phyloP scores from a whole-genome alignment of 2,888 invertebrate genomes.

The Colletes collaris region DNA sequence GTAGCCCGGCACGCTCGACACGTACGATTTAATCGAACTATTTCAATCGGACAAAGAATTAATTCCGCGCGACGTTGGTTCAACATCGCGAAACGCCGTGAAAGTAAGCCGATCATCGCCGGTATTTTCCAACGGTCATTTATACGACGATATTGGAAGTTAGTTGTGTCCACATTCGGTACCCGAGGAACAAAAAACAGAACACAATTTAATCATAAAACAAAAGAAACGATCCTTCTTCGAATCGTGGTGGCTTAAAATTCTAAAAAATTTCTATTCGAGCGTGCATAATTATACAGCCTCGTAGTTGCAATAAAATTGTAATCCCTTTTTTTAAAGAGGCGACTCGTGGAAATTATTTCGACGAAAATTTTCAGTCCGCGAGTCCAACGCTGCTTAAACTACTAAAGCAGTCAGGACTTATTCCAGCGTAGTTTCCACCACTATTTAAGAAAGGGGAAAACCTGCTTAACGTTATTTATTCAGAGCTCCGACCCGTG shows the following conservation, averaged over 20 bases:
- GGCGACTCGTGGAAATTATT: no score
- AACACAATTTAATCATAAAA: no score
- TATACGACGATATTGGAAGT: background rate
- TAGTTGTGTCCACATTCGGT: no score
- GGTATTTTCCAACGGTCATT: background rate
- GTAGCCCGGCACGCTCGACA: background rate
- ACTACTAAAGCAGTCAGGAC: background rate
- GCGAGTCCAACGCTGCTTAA: background rate
- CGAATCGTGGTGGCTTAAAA: no score
- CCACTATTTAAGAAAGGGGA: background rate
- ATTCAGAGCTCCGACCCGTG: constrained; percentile 5
- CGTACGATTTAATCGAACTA: constrained; percentile 23
- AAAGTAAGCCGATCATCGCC: constrained; percentile 9
- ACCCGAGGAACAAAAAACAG: no score
- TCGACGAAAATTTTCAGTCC: no score
- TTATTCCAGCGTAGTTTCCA: background rate
- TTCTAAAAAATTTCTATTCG: no score
- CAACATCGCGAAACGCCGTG: background rate
- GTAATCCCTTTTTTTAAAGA: no score
- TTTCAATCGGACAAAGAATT: constrained; percentile 20
- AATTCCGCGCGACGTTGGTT: constrained; percentile 9
- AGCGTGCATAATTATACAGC: no score
- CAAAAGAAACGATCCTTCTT: no score
- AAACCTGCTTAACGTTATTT: constrained; percentile 29
- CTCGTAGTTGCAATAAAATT: no score